A percentile compares a stretch with the other conserved stretches of the same genome.
Conservation (phyloP, 2,797 vertebrate species). For the Spondyliosoma cantharus region DNA sequence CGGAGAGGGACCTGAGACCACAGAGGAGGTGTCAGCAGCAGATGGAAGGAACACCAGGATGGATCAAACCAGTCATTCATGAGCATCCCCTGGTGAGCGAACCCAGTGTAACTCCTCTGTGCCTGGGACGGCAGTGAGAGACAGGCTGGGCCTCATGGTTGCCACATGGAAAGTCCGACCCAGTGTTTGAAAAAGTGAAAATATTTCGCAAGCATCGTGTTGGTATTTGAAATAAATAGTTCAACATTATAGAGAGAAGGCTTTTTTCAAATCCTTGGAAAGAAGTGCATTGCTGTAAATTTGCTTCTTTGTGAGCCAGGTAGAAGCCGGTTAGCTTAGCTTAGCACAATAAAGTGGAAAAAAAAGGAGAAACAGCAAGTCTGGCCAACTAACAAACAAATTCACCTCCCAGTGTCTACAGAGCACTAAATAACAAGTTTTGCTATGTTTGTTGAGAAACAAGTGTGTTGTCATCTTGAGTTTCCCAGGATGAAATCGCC, state of each 20-base stretch:
- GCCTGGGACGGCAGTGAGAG: constrained; percentile 35
- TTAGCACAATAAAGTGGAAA: background rate
- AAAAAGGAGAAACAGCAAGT: background rate
- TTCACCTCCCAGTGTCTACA: background rate
- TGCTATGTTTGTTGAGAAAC: background rate
- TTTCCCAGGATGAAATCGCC: background rate
- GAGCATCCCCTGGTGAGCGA: constrained; percentile 43
- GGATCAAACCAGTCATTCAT: constrained; percentile 72
- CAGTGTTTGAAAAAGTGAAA: constrained; percentile 21
- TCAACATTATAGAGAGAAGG: background rate
- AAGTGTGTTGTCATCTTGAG: background rate
- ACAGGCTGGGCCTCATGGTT: constrained; percentile 51
- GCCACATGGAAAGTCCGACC: constrained; percentile 58
- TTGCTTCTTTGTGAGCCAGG: background rate
- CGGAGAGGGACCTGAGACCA: constrained; percentile 70
- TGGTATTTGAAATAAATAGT: constrained; percentile 10
- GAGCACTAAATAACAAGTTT: background rate
- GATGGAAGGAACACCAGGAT: constrained; percentile 73
- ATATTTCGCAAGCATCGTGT: constrained; percentile 14
- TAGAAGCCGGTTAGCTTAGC: background rate
- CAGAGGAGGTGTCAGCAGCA: constrained; percentile 63
- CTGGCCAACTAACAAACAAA: background rate
- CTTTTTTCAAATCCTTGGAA: background rate
- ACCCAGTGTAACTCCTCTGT: constrained; percentile 45
- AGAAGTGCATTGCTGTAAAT: background rate